Evolutionary conservation across 92 coral and sea anemone genomes (phyloP).

Genomic region (Bergia puertoricense): DNA sequence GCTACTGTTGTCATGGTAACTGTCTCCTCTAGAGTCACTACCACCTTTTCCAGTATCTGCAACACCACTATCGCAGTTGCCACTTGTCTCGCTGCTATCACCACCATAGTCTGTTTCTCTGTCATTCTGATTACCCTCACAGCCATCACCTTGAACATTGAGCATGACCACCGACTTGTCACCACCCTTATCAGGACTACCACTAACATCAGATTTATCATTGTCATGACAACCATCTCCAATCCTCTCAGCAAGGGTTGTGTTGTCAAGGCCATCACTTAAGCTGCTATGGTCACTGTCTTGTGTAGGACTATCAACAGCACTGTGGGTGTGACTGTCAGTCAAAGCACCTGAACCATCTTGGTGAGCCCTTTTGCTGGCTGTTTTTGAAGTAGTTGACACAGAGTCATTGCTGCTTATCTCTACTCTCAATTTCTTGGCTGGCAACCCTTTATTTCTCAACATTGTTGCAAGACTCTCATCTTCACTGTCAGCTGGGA

Average conservation of each 20-base stretch:
- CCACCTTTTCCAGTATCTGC: neutral
- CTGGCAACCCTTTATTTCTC: neutral
- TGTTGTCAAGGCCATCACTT: neutral
- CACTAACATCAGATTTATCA: neutral
- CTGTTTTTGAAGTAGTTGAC: neutral
- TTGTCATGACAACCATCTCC: neutral
- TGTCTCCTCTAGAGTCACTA: neutral
- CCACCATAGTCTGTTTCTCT: neutral
- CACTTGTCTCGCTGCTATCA: neutral
- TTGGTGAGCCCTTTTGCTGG: neutral
- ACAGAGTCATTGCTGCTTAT: neutral
- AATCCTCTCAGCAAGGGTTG: neutral
- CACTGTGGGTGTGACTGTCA: neutral
- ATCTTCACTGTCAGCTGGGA: neutral
- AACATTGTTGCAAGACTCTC: neutral
- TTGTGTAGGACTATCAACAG: neutral
- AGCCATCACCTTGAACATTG: neutral
- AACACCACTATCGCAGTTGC: neutral
- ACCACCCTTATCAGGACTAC: neutral
- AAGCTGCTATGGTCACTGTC: neutral
- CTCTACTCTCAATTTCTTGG: neutral
- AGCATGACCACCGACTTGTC: neutral
- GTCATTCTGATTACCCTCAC: no score
- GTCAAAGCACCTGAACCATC: neutral
- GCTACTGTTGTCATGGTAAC: neutral